Evolutionary conservation across 2,888 invertebrate genomes (phyloP).

Genomic region (Tenthredo mesomela): DNA sequence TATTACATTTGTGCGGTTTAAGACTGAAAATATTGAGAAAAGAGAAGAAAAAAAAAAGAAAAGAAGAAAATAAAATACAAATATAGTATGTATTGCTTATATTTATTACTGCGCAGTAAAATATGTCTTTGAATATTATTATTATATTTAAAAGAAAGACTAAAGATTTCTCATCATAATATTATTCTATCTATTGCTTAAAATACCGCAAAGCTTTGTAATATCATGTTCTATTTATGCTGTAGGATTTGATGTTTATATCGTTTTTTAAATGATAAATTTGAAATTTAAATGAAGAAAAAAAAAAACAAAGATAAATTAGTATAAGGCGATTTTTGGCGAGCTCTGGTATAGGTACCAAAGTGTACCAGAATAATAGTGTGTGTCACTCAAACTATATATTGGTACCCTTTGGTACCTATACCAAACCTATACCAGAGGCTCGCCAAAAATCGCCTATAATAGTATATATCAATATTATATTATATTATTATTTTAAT

Average conservation of each 20-base stretch:
- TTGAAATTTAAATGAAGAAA: neutral
- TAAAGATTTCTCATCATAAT: constrained; percentile 11
- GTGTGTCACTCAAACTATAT: too few species aligned
- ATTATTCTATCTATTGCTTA: constrained; percentile 12
- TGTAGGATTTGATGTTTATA: constrained; percentile 17
- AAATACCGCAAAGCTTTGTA: neutral
- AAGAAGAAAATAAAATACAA: neutral
- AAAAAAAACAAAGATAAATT: neutral
- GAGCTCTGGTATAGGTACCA: too few species aligned
- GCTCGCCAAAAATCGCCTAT: too few species aligned
- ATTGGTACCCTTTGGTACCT: too few species aligned
- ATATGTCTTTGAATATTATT: constrained; percentile 4
- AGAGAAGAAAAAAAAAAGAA: neutral
- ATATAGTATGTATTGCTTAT: constrained; percentile 33
- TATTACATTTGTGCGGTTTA: constrained; percentile 31
- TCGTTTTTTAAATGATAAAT: neutral
- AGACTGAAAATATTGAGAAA: constrained; percentile 41
- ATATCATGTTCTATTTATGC: neutral
- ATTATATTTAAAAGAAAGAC: neutral
- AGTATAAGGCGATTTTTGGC: too few species aligned
- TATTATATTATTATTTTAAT: neutral
- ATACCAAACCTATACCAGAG: too few species aligned
- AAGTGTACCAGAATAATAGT: too few species aligned
- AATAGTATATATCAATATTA: neutral
- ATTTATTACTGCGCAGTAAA: constrained; percentile 42